Base-by-base conservation (phyloP, 2,888 invertebrate genomes). In the Ptilodon capucinus region DNA sequence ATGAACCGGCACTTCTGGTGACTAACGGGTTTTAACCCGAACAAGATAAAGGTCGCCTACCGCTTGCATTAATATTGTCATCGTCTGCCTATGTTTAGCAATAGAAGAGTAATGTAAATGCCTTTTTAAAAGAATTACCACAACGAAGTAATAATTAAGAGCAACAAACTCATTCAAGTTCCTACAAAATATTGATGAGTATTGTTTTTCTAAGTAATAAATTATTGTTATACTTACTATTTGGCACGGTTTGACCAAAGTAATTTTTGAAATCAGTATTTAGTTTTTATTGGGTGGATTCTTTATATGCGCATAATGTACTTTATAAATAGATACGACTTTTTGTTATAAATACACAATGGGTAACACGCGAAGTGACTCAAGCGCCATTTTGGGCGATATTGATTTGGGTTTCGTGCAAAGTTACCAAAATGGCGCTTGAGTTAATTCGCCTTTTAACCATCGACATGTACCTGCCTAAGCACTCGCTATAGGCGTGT, bases 1-100 rank as follows among this genome's bases (percentile, higher is more conserved):
- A 52, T 51, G 30, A 19, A 41, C 46, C 30, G 39, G 42, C 57
- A 46, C 48, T 46, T 51, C 53, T 49, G 46, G 48, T 81, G 81
- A 82, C 73, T 84, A 84, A 85, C 79, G 77, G 76, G 71, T 71
- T 74, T 72, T 71, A 59, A 52, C 57, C 63, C 70, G 74, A 77
- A 79, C 74, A 60, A 68, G 68, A 67, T 68, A 74, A 70, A 66
- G 43, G 51, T 60, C 53, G 44, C 51, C 46, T 51, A 60, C 49
- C 54, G 53, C 40, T 39, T 30, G 19, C 19, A 52, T 44, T 48
- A 35, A 43, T 48, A 39, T 43, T 47, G 35, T 40, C 17, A 23
- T 17, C 25, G 19, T 30, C 21, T 42, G 14, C 19, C 13, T 39
- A 39, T 13, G 21, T 18, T 18, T 6, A 8, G n/a, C 11, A 36